Evolutionary conservation across 2,888 invertebrate species (phyloP).

Genomic region (Anorthoa munda): DNA sequence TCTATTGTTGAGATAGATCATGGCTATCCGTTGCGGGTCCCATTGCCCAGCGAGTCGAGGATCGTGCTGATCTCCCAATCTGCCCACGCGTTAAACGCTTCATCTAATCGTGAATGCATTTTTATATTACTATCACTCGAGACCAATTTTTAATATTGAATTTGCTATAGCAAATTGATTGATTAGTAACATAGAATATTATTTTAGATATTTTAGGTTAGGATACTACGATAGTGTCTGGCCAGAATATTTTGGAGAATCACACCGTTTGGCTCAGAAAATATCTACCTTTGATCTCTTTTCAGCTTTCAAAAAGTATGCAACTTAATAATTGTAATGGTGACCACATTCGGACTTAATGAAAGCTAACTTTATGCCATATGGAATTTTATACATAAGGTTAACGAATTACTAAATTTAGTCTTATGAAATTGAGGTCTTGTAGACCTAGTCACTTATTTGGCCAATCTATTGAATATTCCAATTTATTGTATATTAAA

Average conservation of each 20-base stretch:
- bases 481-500: constrained; percentile 90
- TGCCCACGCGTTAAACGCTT: constrained; percentile 77
- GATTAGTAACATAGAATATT: constrained; percentile 89
- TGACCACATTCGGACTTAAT: constrained; percentile 89
- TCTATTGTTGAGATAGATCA: constrained; percentile 90
- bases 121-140: constrained; percentile 87
- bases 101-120: constrained; percentile 87
- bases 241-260: constrained; percentile 91
- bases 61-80: constrained; percentile 67
- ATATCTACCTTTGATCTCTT: constrained; percentile 91
- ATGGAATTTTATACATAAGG: constrained; percentile 90
- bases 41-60: constrained; percentile 68
- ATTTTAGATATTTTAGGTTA: constrained; percentile 91
- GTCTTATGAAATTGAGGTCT: constrained; percentile 89
- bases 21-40: constrained; percentile 87
- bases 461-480: constrained; percentile 91
- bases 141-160: constrained; percentile 90
- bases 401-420: constrained; percentile 91
- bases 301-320: constrained; percentile 90
- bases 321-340: constrained; percentile 89
- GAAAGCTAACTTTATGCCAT: constrained; percentile 91
- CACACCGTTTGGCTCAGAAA: constrained; percentile 91
- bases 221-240: constrained; percentile 91
- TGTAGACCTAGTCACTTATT: constrained; percentile 90
- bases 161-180: constrained; percentile 89